phyloP scores from a whole-genome alignment of 2,113 vertebrate genomes.

The Mus pahari region DNA sequence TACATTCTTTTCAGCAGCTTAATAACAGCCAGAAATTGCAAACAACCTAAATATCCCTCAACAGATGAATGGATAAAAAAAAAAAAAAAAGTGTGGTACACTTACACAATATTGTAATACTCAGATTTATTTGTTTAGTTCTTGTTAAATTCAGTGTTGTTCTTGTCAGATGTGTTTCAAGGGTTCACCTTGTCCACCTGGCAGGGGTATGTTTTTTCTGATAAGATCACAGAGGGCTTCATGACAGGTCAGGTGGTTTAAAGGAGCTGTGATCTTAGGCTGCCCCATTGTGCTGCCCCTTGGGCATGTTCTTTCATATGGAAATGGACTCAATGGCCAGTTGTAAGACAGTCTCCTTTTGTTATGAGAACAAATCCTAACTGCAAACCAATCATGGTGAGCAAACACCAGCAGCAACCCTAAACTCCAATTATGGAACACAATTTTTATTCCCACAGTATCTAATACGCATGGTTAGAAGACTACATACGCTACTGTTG shows the following conservation, averaged over 20 bases:
- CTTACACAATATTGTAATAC: neutral
- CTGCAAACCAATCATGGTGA: neutral
- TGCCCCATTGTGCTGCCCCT: neutral
- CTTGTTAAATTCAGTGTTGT: neutral
- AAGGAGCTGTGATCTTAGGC: neutral
- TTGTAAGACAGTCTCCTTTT: neutral
- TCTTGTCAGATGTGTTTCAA: neutral
- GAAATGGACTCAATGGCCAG: neutral
- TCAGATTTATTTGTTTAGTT: neutral
- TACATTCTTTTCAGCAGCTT: neutral
- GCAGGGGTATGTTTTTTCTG: neutral
- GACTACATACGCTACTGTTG: neutral
- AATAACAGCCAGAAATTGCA: neutral
- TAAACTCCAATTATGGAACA: neutral
- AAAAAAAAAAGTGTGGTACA: neutral
- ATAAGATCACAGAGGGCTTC: neutral
- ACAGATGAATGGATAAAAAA: neutral
- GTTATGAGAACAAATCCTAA: neutral
- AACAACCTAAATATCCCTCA: neutral
- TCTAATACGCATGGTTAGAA: neutral
- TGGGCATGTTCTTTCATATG: neutral
- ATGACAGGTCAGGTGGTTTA: neutral
- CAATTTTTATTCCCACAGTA: neutral
- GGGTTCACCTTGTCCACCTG: neutral
- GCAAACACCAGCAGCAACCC: neutral